Evolutionary conservation across 1,140 invertebrate genomes (phyloP).

Genomic region (Nebria ingens): DNA sequence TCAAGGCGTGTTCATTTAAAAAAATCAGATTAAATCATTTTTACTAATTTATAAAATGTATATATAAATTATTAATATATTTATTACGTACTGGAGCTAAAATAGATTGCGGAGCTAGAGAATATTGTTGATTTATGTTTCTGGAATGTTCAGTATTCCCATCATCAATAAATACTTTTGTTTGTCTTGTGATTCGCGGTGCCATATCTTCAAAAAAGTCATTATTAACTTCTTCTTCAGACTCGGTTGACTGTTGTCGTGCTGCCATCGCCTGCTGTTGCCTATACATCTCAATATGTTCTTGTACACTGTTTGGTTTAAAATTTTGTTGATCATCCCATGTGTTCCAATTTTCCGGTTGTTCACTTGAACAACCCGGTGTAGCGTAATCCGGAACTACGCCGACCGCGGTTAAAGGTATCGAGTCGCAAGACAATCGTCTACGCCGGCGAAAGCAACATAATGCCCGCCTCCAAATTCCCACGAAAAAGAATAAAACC

Average conservation of each 20-base stretch:
- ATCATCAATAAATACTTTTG: conserved; percentile 38
- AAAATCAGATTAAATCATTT: too few relatives aligned
- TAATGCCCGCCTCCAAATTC: conserved; percentile 39
- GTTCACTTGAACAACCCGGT: conserved; percentile 9
- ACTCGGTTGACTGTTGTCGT: conserved; percentile 26
- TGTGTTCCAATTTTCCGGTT: conserved; percentile 32
- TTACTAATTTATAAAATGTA: not conserved
- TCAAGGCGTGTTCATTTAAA: too few relatives aligned
- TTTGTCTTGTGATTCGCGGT: conserved; percentile 41
- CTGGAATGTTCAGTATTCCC: conserved; percentile 16
- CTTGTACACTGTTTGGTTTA: conserved; percentile 39
- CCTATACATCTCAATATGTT: conserved; percentile 44
- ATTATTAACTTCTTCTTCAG: conserved; percentile 32
- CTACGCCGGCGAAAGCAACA: conserved; percentile 42
- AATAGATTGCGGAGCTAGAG: not conserved
- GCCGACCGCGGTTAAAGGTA: conserved; percentile 40
- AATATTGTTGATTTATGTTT: conserved; percentile 31
- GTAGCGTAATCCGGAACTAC: conserved; percentile 35
- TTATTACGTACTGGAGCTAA: not conserved
- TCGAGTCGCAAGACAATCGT: conserved; percentile 38
- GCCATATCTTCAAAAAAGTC: conserved; percentile 47
- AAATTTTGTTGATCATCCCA: conserved; percentile 36
- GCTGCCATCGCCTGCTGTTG: conserved; percentile 30
- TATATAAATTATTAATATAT: not conserved
- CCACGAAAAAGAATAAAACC: conserved; percentile 37